Conservation (phyloP, 2,797 vertebrate genomes). For the Epinephelus malabaricus region DNA sequence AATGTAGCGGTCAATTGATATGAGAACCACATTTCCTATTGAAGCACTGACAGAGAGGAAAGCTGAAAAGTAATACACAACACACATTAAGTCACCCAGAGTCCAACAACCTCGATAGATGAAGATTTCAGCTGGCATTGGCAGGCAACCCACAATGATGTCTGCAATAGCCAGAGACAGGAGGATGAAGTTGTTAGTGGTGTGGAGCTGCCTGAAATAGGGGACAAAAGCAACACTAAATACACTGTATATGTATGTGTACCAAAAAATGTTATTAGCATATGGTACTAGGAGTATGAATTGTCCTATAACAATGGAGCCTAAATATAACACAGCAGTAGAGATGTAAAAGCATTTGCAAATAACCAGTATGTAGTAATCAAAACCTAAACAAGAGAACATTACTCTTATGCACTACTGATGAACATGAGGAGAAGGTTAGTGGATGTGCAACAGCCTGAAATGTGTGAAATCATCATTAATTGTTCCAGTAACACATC, state of each 20-base stretch:
- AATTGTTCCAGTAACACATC: too few relatives aligned
- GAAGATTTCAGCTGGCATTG: constrained; percentile 20
- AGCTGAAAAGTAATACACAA: background rate
- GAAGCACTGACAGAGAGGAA: background rate
- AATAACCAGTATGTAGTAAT: too few relatives aligned
- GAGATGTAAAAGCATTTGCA: too few relatives aligned
- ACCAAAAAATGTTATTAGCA: background rate
- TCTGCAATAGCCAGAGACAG: constrained; percentile 33
- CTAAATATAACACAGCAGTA: too few relatives aligned
- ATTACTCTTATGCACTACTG: too few relatives aligned
- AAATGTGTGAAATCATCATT: too few relatives aligned
- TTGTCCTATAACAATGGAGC: too few relatives aligned
- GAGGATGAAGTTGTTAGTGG: constrained; percentile 28
- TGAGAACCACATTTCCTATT: background rate
- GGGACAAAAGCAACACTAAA: background rate
- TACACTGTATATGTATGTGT: background rate
- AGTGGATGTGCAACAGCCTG: too few relatives aligned
- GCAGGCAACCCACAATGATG: constrained; percentile 23
- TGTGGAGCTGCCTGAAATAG: constrained; percentile 30
- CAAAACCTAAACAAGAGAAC: too few relatives aligned
- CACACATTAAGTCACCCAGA: constrained; percentile 4
- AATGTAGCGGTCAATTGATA: constrained; percentile 2
- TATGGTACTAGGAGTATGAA: background rate
- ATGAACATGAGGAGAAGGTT: too few relatives aligned
- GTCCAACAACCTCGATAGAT: constrained; percentile 21